Base-by-base conservation (phyloP, 1,140 invertebrate species). In the Zaprionus taronus region DNA sequence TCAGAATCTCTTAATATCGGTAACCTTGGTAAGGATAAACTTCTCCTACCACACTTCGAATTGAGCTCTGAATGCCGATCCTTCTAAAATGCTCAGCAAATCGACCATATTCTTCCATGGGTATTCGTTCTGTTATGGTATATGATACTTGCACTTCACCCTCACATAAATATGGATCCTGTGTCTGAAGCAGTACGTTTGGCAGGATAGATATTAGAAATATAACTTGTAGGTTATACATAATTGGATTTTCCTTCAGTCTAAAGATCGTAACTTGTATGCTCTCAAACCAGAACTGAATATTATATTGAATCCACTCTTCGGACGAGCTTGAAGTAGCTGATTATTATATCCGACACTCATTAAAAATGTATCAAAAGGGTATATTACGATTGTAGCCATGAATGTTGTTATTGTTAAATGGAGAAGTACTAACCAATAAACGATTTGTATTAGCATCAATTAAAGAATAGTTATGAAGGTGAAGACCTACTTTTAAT, bases 201-300 rank as follows among this genome's bases (percentile, higher is more conserved):
- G 65, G 20, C 41, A 73, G 2, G 1, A 55, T 2, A 17, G 12
- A 20, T 11, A 68, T 11, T 9, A 34, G 0, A 5, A 24, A 17
- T 28, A 68, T 51, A 14, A 55, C 1, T 2, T 17, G n/a, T 17
- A 67, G 11, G 1, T 15, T 15, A 26, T 11, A 61, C 71, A 73
- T 73, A 24, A 34, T 17, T 3, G 62, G 7, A 5, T 15, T 17
- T 20, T 1, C 4, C 22, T 56, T 17, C 4, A 1, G 3, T 20
- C 11, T 4, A 12, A 28, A 44, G 56, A 31, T 44, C 47, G 28
- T 14, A 9, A 26, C 17, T 14, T 26, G 4, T n/a, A 7, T 6
- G 24, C n/a, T n/a, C 26, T 55, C 26, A n/a, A 12, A 20, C n/a
- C 34, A 15, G 11, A 55, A 73, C 47, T 73, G 65, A 65, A 61